Conservation (phyloP, 1,140 invertebrate genomes). For the Papilio polytes region DNA sequence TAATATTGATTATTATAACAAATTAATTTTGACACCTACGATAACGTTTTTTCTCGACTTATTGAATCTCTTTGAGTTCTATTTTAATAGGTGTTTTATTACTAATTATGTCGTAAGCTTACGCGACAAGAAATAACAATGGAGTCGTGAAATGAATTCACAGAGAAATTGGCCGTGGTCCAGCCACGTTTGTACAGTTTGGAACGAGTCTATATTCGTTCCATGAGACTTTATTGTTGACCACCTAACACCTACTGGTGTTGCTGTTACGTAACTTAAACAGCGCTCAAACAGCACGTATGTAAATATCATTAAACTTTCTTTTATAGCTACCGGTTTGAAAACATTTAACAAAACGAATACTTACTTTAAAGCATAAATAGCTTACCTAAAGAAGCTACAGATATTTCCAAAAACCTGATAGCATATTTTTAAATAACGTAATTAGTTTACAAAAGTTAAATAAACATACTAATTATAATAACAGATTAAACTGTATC, state of each 20-base stretch:
- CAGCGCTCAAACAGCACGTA: background rate
- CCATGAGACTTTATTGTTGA: constrained; percentile 27
- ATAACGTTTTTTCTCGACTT: background rate
- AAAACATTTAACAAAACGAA: background rate
- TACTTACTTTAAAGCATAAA: too few species aligned
- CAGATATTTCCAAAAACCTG: too few species aligned
- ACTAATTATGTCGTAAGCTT: background rate
- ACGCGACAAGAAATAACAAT: constrained; percentile 20
- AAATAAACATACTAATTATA: constrained; percentile 2
- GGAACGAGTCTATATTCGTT: constrained; percentile 24
- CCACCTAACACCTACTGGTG: constrained; percentile 27
- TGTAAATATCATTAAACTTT: constrained; percentile 20
- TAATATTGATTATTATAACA: background rate
- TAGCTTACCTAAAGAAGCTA: background rate
- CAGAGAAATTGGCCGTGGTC: constrained; percentile 30
- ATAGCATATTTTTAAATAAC: background rate
- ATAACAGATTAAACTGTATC: background rate
- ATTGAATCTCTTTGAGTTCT: background rate
- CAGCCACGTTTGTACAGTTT: constrained; percentile 31
- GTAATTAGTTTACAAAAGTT: constrained; percentile 8
- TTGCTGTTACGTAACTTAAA: constrained; percentile 4
- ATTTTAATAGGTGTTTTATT: background rate
- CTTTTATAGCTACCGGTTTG: background rate
- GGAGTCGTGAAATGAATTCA: constrained; percentile 26
- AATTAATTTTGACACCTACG: background rate